phyloP scores from a whole-genome alignment of 2,797 vertebrate genomes.

The Numenius phaeopus region DNA sequence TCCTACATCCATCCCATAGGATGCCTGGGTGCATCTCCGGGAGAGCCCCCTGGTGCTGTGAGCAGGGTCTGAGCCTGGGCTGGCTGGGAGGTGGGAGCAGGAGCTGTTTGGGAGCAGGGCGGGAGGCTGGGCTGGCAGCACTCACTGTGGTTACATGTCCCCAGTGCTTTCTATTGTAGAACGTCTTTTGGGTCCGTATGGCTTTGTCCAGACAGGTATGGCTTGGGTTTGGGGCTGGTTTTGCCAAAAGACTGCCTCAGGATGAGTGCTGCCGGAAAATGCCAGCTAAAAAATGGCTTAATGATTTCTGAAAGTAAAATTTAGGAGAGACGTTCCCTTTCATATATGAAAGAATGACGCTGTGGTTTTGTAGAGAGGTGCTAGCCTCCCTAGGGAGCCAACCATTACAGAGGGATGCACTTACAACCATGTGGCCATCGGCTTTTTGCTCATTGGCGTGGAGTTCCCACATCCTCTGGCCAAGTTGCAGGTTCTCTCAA shows the following conservation, averaged over 20 bases:
- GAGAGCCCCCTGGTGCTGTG: accelerated
- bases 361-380: neutral
- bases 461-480: neutral
- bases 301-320: neutral
- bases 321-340: neutral
- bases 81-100: neutral
- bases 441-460: neutral
- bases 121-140: neutral
- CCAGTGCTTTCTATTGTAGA: neutral
- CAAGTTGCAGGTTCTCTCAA: neutral
- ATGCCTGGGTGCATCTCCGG: accelerated
- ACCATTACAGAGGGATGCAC: neutral
- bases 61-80: neutral
- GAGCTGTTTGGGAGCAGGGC: accelerated
- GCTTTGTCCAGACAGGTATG: neutral
- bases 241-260: neutral
- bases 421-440: neutral
- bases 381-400: neutral
- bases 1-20: neutral
- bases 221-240: neutral
- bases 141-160: accelerated
- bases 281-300: neutral
- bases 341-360: neutral
- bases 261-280: neutral
- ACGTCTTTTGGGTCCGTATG: accelerated